Evolutionary conservation across 1,140 invertebrate genomes (phyloP).

Genomic region (Calephelis nemesis): DNA sequence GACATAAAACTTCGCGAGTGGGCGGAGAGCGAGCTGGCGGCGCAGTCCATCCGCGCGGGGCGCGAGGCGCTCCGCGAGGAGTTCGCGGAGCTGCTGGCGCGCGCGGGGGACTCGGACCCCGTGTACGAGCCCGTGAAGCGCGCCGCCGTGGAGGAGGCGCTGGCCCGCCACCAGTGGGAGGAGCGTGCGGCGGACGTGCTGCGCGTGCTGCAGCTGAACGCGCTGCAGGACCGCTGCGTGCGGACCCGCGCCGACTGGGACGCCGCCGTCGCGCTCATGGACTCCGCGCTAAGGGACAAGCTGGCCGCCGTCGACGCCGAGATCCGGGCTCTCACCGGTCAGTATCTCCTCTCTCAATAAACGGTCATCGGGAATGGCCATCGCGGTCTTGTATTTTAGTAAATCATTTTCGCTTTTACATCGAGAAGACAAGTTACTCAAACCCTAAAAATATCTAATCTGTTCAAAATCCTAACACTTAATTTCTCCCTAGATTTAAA

Average conservation of each 20-base stretch:
- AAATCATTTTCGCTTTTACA: no score
- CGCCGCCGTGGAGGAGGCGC: slow-evolving; percentile 91
- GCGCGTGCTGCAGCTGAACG: slow-evolving; percentile 96
- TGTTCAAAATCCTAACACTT: no score
- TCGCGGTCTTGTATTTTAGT: no score
- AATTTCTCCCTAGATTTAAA: no score
- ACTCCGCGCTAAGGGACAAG: slow-evolving; percentile 89
- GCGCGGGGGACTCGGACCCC: slow-evolving; percentile 88
- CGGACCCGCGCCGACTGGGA: slow-evolving; percentile 97
- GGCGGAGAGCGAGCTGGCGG: slow-evolving; percentile 93
- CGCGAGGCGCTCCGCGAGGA: slow-evolving; percentile 93
- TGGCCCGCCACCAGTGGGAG: slow-evolving; percentile 93
- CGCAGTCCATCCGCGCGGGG: slow-evolving; percentile 85
- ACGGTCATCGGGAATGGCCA: neutral
- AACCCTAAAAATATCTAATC: no score
- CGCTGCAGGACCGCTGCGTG: slow-evolving; percentile 95
- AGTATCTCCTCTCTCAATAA: neutral
- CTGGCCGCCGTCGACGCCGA: slow-evolving; percentile 86
- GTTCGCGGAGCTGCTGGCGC: slow-evolving; percentile 88
- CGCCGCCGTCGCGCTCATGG: slow-evolving; percentile 93
- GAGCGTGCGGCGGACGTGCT: slow-evolving; percentile 84
- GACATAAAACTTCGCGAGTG: slow-evolving; percentile 98
- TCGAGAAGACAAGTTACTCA: no score
- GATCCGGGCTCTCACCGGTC: slow-evolving; percentile 76
- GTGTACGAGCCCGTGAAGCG: slow-evolving; percentile 95